Evolutionary conservation across 2,888 invertebrate genomes (phyloP).

Genomic region (Epinotia brunnichana): DNA sequence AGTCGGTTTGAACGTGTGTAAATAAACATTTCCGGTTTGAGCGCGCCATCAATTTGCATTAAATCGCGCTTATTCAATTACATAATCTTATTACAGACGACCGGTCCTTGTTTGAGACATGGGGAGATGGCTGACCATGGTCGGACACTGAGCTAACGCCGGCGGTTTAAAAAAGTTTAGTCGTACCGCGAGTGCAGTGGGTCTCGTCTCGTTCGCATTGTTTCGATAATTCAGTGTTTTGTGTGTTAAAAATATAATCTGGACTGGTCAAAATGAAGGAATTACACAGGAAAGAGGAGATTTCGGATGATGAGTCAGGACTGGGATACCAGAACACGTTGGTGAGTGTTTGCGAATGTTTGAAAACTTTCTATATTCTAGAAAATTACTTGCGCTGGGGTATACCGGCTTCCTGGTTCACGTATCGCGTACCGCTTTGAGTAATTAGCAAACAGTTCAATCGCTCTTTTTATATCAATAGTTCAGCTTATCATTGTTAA

Average conservation of each 20-base stretch:
- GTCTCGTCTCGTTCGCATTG: constrained; percentile 53
- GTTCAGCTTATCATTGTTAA: constrained; percentile 1
- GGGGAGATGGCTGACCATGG: constrained; percentile 63
- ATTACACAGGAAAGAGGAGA: constrained; percentile 70
- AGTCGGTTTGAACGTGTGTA: constrained; percentile 68
- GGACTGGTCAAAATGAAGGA: constrained; percentile 68
- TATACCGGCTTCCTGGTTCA: constrained; percentile 7
- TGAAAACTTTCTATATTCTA: constrained; percentile 69
- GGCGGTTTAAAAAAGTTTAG: constrained; percentile 53
- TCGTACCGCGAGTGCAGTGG: constrained; percentile 45
- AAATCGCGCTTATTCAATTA: constrained; percentile 79
- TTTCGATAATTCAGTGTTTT: constrained; percentile 64
- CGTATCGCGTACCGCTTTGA: constrained; percentile 6
- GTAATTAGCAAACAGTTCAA: constrained; percentile 8
- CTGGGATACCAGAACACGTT: constrained; percentile 88
- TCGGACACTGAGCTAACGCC: constrained; percentile 62
- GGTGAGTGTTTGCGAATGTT: constrained; percentile 76
- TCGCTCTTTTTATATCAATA: not conserved
- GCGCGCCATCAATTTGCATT: constrained; percentile 72
- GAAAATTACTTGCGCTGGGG: constrained; percentile 51
- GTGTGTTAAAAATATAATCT: constrained; percentile 59
- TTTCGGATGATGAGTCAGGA: constrained; percentile 85
- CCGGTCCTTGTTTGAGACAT: constrained; percentile 59
- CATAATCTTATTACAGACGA: constrained; percentile 68
- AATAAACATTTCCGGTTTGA: constrained; percentile 56